Percentiles rank a stretch among this genome's conserved stretches.
These are phyloP conservation scores for Thecophora atra DNA, from an alignment of 2,888 invertebrate genomes.

Conservation along the genomic window DNA sequence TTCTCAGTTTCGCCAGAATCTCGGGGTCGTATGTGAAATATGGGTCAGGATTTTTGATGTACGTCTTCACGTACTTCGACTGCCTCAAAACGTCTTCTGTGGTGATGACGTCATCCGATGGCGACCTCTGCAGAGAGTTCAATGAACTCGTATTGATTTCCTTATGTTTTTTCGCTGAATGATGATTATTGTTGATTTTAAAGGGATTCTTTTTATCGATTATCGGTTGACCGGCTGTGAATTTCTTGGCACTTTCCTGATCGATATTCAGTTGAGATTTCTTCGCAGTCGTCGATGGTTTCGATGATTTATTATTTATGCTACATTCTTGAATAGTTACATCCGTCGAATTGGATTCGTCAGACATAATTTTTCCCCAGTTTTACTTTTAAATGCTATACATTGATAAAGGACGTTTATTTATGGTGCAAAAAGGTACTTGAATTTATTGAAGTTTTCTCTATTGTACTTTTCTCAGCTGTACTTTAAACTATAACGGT, in stretches of 20 bases:
- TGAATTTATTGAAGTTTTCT: background rate
- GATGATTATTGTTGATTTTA: constrained; percentile 48
- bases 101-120: constrained; percentile 59
- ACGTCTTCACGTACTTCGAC: constrained; percentile 66
- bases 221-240: constrained; percentile 63
- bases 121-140: constrained; percentile 39
- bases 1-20: constrained; percentile 60
- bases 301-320: background rate
- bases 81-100: constrained; percentile 65
- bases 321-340: constrained; percentile 15
- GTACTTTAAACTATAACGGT: background rate
- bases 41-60: constrained; percentile 65
- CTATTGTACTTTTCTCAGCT: background rate
- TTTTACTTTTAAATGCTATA: no score
- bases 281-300: background rate
- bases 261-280: constrained; percentile 50
- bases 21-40: constrained; percentile 65
- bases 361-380: constrained; percentile 16
- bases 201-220: constrained; percentile 66
- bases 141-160: constrained; percentile 45
- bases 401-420: background rate
- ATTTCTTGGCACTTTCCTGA: constrained; percentile 62
- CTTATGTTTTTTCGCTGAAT: constrained; percentile 42
- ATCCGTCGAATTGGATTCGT: constrained; percentile 18
- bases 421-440: background rate